Base-by-base conservation (phyloP, 1,140 invertebrate genomes). In the Cotesia chilonis region DNA sequence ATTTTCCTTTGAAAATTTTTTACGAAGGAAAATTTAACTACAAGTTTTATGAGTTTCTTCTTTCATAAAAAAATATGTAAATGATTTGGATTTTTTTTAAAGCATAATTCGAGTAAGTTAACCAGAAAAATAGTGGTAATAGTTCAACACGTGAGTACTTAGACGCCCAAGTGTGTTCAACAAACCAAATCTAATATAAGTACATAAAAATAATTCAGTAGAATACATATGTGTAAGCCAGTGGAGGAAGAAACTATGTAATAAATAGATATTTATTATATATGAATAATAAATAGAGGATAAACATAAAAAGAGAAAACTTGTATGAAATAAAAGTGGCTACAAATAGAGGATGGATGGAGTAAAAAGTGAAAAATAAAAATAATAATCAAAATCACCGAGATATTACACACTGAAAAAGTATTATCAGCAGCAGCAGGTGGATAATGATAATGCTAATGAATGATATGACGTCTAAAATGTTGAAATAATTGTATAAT, bases 401-500 rank as follows among this genome's bases (percentile, higher is more conserved):
- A 61, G 4, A 35, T 35, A 37, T 10, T 28, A 28, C 28, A 28
- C 28, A 28, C 28, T 28, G 28, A 61, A 6, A 37, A 7, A 61
- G 10, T 28, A 12, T 35, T 61, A 28, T 61, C 17, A 28, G 35
- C 35, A 35, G 4, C 7, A 35, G 4, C 7, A 35, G 35, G 4
- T 6, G 10, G 35, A 61, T 61, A 61, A 28, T 35, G 2, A 20
- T 37, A 37, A 28, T 20, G 7, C 20, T 61, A 12, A 37, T 57
- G n/a, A 14, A 57, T 57, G 20, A 41, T 63, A 63, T 28, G 10
- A 37, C 51, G 20, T 52, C 41, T 38, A 51, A 66, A 66, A 66
- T 66, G 54, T 52, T 10, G 51, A 47, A 67, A 72, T 72, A 72
- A 72, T 72, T 65, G 63, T 64, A 28, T 72, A 72, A 72, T 69